Evolutionary conservation across 2,888 invertebrate species (phyloP).

Genomic region (Drosophila macrospina): DNA sequence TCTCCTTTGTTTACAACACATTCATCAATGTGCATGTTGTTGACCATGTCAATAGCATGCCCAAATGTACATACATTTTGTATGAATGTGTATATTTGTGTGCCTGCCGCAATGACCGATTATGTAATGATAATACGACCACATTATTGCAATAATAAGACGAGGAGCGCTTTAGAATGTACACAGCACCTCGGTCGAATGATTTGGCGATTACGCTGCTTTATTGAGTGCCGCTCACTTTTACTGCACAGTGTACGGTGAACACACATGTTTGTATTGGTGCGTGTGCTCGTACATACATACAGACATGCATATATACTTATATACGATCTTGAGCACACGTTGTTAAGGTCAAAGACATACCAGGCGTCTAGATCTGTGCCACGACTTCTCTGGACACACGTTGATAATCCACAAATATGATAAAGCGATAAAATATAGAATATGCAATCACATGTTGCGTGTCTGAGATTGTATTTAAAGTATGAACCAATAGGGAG

Average conservation of each 20-base stretch:
- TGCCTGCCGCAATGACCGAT: constrained; percentile 62
- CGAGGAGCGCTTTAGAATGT: constrained; percentile 51
- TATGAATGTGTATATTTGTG: constrained; percentile 6
- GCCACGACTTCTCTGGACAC: constrained; percentile 35
- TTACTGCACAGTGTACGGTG: constrained; percentile 15
- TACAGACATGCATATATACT: constrained; percentile 6
- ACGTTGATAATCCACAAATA: constrained; percentile 54
- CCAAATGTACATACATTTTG: constrained; percentile 19
- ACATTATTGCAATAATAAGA: constrained; percentile 59
- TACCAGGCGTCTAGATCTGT: constrained; percentile 21
- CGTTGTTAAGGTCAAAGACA: constrained; percentile 70
- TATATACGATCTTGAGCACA: constrained; percentile 64
- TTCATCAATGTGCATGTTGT: constrained; percentile 23
- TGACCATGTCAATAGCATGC: constrained; percentile 35
- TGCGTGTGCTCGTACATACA: neutral
- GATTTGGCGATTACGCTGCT: constrained; percentile 51
- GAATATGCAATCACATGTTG: constrained; percentile 6
- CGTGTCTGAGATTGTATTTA: constrained; percentile 1
- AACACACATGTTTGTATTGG: constrained; percentile 9
- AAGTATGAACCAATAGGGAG: neutral
- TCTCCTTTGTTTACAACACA: constrained; percentile 31
- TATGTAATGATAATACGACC: constrained; percentile 67
- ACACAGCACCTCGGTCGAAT: constrained; percentile 45
- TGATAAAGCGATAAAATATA: constrained; percentile 29
- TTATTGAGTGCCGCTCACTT: constrained; percentile 51